Conservation (phyloP, 2,797 vertebrate species). For the Parotocinclus haroldoi region DNA sequence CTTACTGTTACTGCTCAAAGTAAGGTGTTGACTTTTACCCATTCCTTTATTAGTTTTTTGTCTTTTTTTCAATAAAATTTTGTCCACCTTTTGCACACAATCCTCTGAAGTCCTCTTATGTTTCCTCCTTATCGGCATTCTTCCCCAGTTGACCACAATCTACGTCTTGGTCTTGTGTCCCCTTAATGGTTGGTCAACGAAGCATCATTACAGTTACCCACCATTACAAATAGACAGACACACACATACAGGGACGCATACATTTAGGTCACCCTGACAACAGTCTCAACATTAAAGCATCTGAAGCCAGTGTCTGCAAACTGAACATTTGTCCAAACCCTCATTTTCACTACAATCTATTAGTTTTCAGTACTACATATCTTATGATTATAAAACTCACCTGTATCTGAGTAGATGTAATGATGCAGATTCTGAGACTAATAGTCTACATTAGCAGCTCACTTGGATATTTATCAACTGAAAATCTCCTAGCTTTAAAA, state of each 20-base stretch:
- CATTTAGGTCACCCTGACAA: constrained; percentile 30
- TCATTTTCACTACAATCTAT: neutral
- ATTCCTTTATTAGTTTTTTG: too few species aligned
- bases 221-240: neutral
- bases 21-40: too few species aligned
- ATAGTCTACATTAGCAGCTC: neutral
- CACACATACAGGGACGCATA: constrained; percentile 9
- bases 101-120: too few species aligned
- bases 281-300: constrained; percentile 12
- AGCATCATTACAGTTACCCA: too few species aligned
- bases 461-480: neutral
- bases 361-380: neutral
- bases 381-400: neutral
- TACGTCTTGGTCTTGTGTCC: too few species aligned
- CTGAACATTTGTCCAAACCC: neutral
- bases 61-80: too few species aligned
- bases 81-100: too few species aligned
- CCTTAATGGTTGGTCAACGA: too few species aligned
- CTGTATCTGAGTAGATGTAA: too few species aligned
- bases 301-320: constrained; percentile 18
- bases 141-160: too few species aligned
- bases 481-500: neutral
- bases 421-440: neutral
- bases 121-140: too few species aligned
- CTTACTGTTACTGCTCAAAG: too few species aligned